These are phyloP conservation scores for Lonchura striata DNA, from an alignment of 2,113 vertebrate species.

Conservation along the genomic window DNA sequence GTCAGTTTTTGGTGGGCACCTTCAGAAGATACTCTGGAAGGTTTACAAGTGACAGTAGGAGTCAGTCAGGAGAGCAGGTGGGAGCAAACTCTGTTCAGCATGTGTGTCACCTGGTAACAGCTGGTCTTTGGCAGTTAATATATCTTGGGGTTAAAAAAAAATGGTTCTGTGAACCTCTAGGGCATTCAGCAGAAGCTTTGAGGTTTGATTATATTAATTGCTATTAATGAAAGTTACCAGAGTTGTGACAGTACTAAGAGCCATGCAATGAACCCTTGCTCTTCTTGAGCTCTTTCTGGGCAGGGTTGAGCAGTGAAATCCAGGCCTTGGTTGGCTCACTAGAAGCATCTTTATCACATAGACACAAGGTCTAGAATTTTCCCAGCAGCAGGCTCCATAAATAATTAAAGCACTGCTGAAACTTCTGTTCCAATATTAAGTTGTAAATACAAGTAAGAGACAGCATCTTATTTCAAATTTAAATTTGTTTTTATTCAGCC, in stretches of 20 bases:
- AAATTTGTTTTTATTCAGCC: slow-evolving; percentile 34
- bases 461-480: slow-evolving; percentile 40
- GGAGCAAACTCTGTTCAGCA: neutral
- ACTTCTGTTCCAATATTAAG: slow-evolving; percentile 42
- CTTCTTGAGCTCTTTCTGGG: neutral
- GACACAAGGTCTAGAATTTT: slow-evolving; percentile 28
- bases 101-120: neutral
- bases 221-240: neutral
- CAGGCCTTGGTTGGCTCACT: neutral
- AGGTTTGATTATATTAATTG: neutral
- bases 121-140: neutral
- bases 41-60: neutral
- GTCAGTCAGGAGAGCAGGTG: neutral
- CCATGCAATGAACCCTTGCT: neutral
- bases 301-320: neutral
- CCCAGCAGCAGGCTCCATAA: slow-evolving; percentile 1
- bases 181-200: neutral
- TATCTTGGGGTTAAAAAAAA: neutral
- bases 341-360: neutral
- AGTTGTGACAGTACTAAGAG: neutral
- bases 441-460: slow-evolving; percentile 37
- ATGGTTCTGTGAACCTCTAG: neutral
- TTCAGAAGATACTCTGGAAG: neutral
- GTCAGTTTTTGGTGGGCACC: neutral
- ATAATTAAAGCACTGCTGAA: slow-evolving; percentile 37